These are phyloP conservation scores for Oplegnathus fasciatus DNA, from an alignment of 2,113 vertebrate genomes.

Conservation along the genomic window DNA sequence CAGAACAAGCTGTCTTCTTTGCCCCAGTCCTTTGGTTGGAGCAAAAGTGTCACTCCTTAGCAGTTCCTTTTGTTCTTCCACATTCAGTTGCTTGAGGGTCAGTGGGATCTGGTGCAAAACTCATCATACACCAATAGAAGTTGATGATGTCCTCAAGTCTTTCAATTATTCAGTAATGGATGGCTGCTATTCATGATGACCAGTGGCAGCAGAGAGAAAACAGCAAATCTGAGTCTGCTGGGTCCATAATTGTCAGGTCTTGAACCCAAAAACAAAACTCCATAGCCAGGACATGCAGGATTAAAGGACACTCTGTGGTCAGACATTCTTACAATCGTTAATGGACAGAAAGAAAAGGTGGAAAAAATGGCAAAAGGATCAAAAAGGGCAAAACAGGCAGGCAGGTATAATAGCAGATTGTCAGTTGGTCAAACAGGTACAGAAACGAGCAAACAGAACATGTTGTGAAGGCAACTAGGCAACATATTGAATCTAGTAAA, in stretches of 20 bases:
- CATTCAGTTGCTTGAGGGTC: too few species aligned
- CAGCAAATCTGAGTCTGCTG: constrained; percentile 5
- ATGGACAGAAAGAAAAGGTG: neutral
- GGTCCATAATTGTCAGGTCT: constrained; percentile 10
- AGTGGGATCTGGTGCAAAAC: too few species aligned
- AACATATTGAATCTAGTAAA: too few species aligned
- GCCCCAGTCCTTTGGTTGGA: too few species aligned
- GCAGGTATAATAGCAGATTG: neutral
- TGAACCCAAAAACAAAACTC: constrained; percentile 12
- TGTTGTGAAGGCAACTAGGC: neutral
- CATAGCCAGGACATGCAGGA: neutral
- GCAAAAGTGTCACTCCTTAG: too few species aligned
- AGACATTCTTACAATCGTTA: neutral
- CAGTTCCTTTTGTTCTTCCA: too few species aligned
- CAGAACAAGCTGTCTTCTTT: too few species aligned
- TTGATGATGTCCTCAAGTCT: neutral
- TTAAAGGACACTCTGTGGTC: constrained; percentile 1
- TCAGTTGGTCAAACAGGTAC: neutral
- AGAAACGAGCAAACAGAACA: neutral
- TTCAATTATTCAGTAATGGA: constrained; percentile 11
- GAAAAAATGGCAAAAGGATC: neutral
- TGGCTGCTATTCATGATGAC: constrained; percentile 1
- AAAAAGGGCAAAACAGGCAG: neutral
- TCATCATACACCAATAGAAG: too few species aligned
- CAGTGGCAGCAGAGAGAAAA: neutral